Evolutionary conservation across 2,113 vertebrate species (phyloP), one percentile per base, ranked within the genome.

Genomic region (Rana temporaria): DNA sequence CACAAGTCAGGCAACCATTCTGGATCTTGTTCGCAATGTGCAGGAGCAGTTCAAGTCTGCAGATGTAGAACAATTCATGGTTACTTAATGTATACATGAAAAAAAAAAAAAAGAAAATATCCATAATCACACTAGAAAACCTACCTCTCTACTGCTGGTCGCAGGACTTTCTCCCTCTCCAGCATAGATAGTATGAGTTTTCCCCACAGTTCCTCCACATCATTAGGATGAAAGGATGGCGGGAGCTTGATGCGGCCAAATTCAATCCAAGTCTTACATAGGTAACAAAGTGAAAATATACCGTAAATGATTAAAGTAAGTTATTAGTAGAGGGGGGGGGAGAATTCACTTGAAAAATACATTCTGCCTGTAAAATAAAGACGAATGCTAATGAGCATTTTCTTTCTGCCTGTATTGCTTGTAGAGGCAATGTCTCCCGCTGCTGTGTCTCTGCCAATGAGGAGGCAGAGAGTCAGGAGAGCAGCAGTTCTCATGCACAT

Each of bases 181-280:
- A 99, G 90, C 98, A 99, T 99, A 89, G 98, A 97, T 26, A 99
- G 90, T 91, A 99, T 99, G 84, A 99, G 96, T 84, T 98, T 99
- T 20, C 97, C 98, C 98, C 98, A 99, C 53, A 97, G 96, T 89
- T 99, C 97, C 87, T 99, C 98, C 84, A 99, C 92, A 15, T 98
- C 93, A 0, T 99, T 99, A 65, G 98, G 98, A 86, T 99, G 98
- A 87, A 95, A 95, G 42, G 96, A 97, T 86, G 96, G 96, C 74
- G 97, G 96, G 85, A 99, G 90, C 86, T 98, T 97, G 87, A 99
- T 92, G 15, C 98, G 96, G 15, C 98, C 98, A 85, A 99, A 99
- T 85, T 99, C 98, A 62, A 99, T 97, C 98, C 98, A 99, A 0
- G 95, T 92, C 98, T 99, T 77, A 42, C 0, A 67, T 53, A 26